Base-by-base conservation (phyloP, 1,140 invertebrate species). In the Drosophila punjabiensis region DNA sequence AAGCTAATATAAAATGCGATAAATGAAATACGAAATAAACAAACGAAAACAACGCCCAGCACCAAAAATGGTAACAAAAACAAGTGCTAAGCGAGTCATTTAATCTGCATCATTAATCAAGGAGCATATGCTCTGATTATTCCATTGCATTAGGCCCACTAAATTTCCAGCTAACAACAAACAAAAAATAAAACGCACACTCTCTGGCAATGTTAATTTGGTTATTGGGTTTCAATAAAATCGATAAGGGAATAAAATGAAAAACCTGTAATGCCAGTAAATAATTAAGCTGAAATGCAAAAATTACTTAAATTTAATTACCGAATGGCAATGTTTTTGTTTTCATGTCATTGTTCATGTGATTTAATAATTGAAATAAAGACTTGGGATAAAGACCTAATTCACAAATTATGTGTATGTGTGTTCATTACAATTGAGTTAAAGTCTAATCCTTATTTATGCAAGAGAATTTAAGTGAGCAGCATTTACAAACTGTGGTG, bases 91-190 rank as follows among this genome's bases (percentile, higher is more conserved):
- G 59, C 65, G 76, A 80, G 64, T 56, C 41, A 73, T 87, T 76
- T 82, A 87, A 86, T 87, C 79, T 87, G 79, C 83, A 79, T 86
- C 79, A 87, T 87, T 86, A 79, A 86, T 86, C 83, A 82, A 82
- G 65, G 60, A 53, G 60, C 74, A 82, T 65, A 71, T 62, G 80
- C 66, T 76, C 64, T 76, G 85, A 79, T 86, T 87, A 82, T 82
- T 45, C 65, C 56, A 67, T 64, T 67, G 70, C 70, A 71, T 84
- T 80, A 65, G 71, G 75, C 43, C 20, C 53, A 71, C 68, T 79
- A 77, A 79, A 81, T 64, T 82, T 52, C 45, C 32, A 48, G 14
- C 37, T 37, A 50, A 24, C 24, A 24, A 24, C 60, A 50, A 64
- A 64, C 39, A 28, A 50, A 55, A 50, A 55, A 60, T 16, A 59